Evolutionary conservation across 2,888 invertebrate genomes (phyloP).

Genomic region (Steinernema carpocapsae): DNA sequence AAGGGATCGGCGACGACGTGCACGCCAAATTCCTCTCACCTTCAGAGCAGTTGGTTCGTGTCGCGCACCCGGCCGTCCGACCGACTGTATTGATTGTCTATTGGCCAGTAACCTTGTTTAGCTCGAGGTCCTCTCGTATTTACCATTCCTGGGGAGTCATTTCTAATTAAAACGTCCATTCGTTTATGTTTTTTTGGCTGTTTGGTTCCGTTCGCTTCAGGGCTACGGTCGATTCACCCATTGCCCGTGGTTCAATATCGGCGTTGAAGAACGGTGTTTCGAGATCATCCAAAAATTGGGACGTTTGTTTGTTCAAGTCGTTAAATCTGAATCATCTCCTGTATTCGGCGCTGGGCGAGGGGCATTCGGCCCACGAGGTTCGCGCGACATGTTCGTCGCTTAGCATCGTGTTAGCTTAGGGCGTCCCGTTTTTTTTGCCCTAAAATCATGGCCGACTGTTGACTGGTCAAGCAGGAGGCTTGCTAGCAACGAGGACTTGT

Average conservation of each 20-base stretch:
- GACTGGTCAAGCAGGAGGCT: constrained; percentile 5
- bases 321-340: background rate
- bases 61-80: constrained; percentile 25
- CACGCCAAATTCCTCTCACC: constrained; percentile 33
- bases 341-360: background rate
- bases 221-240: background rate
- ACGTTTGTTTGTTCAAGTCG: constrained; percentile 23
- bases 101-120: constrained; percentile 34
- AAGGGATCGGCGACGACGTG: constrained; percentile 25
- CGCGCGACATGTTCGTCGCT: too few relatives aligned
- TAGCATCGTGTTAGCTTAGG: too few relatives aligned
- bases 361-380: too few relatives aligned
- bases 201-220: background rate
- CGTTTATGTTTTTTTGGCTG: background rate
- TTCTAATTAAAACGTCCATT: background rate
- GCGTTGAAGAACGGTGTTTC: background rate
- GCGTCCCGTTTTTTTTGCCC: background rate
- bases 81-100: constrained; percentile 33
- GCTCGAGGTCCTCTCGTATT: background rate
- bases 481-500: background rate
- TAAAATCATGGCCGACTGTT: background rate
- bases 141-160: background rate
- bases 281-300: background rate
- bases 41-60: constrained; percentile 10
- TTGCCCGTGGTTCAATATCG: background rate